phyloP scores from a whole-genome alignment of 2,113 vertebrate species.

The Nematolebias whitei region DNA sequence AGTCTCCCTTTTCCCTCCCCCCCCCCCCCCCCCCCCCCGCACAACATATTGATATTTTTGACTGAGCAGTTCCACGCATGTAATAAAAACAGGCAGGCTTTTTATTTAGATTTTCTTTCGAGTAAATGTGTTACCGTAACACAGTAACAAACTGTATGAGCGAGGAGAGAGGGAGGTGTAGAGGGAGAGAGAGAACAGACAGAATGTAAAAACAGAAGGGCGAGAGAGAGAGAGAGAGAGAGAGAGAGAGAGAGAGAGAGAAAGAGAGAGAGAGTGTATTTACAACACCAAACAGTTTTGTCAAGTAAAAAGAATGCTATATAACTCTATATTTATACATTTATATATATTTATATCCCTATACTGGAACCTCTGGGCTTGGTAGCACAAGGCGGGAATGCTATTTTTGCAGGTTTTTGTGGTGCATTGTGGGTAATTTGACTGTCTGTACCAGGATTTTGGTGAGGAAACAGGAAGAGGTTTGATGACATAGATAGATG shows the following conservation, averaged over 20 bases:
- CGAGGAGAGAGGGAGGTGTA: conserved; percentile 54
- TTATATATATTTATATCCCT: conserved; percentile 79
- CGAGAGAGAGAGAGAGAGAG: conserved; percentile 58
- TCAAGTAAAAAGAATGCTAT: conserved; percentile 84
- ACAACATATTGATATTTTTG: conserved; percentile 61
- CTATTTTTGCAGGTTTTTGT: conserved; percentile 42
- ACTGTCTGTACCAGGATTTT: not conserved
- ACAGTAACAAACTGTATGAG: conserved; percentile 71
- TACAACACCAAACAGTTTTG: conserved; percentile 80
- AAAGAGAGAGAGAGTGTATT: conserved; percentile 70
- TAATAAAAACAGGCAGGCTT: conserved; percentile 84
- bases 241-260: conserved; percentile 31
- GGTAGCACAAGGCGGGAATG: conserved; percentile 63
- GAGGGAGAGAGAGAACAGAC: conserved; percentile 27
- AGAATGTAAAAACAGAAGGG: conserved; percentile 43
- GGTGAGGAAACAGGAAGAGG: conserved; percentile 12
- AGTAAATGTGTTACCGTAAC: conserved; percentile 74
- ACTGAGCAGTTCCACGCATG: conserved; percentile 77
- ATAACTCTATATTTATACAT: conserved; percentile 83
- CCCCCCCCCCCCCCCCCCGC: too few relatives aligned
- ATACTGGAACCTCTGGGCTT: conserved; percentile 69
- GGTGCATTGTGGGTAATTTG: conserved; percentile 13
- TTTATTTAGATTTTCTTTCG: conserved; percentile 39
- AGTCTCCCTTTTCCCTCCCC: conserved; percentile 46
- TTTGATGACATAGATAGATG: conserved; percentile 43